Base-by-base conservation (phyloP, 2,113 vertebrate genomes). In the Tor tambroides region DNA sequence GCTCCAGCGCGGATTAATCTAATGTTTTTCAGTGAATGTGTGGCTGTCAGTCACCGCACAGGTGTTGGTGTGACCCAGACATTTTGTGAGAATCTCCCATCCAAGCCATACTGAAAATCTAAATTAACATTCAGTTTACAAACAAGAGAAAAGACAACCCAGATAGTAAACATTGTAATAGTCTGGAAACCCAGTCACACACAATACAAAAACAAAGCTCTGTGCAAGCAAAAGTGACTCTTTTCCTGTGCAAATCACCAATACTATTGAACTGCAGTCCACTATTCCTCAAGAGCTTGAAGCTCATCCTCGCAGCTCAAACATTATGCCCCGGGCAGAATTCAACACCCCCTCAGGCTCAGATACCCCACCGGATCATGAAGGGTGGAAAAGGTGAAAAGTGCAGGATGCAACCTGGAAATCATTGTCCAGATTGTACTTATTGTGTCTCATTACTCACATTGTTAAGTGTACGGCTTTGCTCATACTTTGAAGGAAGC, bases 331-430 rank as follows among this genome's bases (percentile, higher is more conserved):
- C 19, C 17, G 28, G 81, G 81, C 63, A 46, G 65, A 46, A 71
- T 32, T 71, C 63, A 51, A 17, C 59, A 83, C 17, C 43, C 63
- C 80, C 63, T 83, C 41, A 46, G 63, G 63, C 80, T 83, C 41
- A 51, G 10, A 83, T 23, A 23, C 63, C 38, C 63, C 15, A 49
- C 38, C 2, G 38, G 9, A 28, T 65, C 35, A 46, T 63, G 6
- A 49, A 12, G 38, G 61, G 17, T 28, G 15, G 38, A 79, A 21
- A 30, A 79, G 76, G 76, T 79, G 26, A 79, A 56, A 51, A 79
- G 76, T 32, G 49, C 28, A 79, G 51, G 41, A 76, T 76, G 35
- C 76, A 32, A 56, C 10, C 76, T 56, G 28, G 49, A 76, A 72
- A 72, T 12, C 35, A 72, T 6, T 72, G 69, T 72, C 69, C 41